These are phyloP conservation scores for Anableps anableps DNA, from an alignment of 2,797 vertebrate genomes.

Conservation along the genomic window DNA sequence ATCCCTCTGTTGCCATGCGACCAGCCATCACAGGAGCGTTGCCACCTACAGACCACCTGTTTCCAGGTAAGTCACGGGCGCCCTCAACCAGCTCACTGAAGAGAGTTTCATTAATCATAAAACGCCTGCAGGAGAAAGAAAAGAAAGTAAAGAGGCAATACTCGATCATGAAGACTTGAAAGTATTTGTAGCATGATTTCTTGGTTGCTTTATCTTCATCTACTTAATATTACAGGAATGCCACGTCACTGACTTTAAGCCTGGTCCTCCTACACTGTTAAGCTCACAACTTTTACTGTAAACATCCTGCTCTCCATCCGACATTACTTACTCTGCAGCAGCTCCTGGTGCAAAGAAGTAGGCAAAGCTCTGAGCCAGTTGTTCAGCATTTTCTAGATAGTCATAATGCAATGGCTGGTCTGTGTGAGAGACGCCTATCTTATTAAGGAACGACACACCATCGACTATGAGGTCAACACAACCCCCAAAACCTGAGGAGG, in stretches of 20 bases:
- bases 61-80: slow-evolving; percentile 83
- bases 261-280: not conserved
- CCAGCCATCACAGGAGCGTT: slow-evolving; percentile 88
- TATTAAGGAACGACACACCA: slow-evolving; percentile 80
- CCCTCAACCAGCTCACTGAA: slow-evolving; percentile 84
- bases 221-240: not conserved
- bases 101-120: slow-evolving; percentile 83
- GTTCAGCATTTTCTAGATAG: slow-evolving; percentile 81
- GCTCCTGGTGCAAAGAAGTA: slow-evolving; percentile 89
- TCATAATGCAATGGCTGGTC: slow-evolving; percentile 83
- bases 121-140: slow-evolving; percentile 72
- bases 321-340: slow-evolving; percentile 85
- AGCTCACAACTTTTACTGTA: not conserved
- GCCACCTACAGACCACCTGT: slow-evolving; percentile 86
- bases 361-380: slow-evolving; percentile 86
- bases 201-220: not conserved
- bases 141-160: not conserved
- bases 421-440: slow-evolving; percentile 77
- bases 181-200: not conserved
- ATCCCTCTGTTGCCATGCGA: slow-evolving; percentile 86
- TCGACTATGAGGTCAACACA: slow-evolving; percentile 88
- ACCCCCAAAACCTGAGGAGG: slow-evolving; percentile 84
- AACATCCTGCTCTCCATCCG: not conserved
- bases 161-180: not conserved
- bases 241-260: not conserved